Base-by-base conservation (phyloP, 2,797 vertebrate species). In the Tokudaia tokunoshimensis region DNA sequence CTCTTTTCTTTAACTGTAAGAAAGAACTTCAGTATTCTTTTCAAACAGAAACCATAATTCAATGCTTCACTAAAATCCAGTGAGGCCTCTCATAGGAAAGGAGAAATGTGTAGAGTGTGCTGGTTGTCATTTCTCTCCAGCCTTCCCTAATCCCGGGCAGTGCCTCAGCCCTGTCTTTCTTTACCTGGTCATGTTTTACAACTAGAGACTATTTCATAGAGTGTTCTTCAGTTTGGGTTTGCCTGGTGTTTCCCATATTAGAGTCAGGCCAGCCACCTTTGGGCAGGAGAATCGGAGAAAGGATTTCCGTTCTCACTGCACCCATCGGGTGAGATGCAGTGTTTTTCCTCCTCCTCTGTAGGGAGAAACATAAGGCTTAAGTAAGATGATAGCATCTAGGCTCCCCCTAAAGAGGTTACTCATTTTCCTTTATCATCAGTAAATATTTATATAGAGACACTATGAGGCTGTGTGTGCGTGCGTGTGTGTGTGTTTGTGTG, bases 371-470 rank as follows among this genome's bases (percentile, higher is more conserved):
- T 63, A 57, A 61, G 41, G 24, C 72, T 41, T 79, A 52, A 8
- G 2, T 83, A 41, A 79, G 1, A 22, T 79, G 26, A 2, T 61
- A 2, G 4, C 31, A 19, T 81, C 78, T 22, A 70, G 47, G 52
- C 72, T 76, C 70, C 59, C 89, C 63, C 79, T 57, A 37, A 57
- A 37, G 34, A 57, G 34, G 9, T 82, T 76, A 65, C 6, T 94
- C 22, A 55, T 76, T 91, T 88, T 57, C 80, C 63, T 84, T 95
- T 91, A 84, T 91, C 83, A 74, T 85, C 10, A 76, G 17, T 88
- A 67, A 93, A 63, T 87, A 24, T 72, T 78, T 70, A 0, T 76
- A 34, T 94, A 79, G 12, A 79, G 31, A 57, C 79, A 50, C 70
- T 92, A 83, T 91, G 34, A 91, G 41, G 17, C 19, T 65, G 82